Evolutionary conservation across 2,113 vertebrate species (phyloP).

Genomic region (Colius striatus): DNA sequence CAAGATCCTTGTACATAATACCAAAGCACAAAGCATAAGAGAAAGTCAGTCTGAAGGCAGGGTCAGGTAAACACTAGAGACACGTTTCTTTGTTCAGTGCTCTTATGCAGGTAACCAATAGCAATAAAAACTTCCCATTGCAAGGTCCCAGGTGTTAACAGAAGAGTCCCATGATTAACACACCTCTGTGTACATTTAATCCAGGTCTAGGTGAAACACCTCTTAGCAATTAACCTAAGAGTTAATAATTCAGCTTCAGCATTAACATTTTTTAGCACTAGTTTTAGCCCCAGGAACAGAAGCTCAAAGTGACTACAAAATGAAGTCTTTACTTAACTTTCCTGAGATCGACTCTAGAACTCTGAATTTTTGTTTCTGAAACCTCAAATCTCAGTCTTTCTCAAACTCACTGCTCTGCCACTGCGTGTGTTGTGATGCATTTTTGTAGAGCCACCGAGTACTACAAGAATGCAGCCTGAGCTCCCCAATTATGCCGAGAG

Average conservation of each 20-base stretch:
- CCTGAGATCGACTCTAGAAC: background rate
- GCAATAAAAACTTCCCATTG: background rate
- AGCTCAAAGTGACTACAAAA: background rate
- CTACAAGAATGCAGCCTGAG: background rate
- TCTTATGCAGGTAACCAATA: background rate
- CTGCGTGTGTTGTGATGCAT: rapidly evolving
- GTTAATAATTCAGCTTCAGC: background rate
- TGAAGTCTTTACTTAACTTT: background rate
- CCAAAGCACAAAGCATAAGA: background rate
- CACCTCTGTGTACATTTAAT: background rate
- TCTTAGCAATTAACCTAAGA: background rate
- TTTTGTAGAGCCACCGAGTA: background rate
- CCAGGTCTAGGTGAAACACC: background rate
- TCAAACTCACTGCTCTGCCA: background rate
- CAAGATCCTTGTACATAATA: background rate
- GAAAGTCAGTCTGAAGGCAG: background rate
- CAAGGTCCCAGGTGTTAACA: background rate
- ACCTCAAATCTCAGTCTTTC: background rate
- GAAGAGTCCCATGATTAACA: background rate
- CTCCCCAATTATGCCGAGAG: background rate
- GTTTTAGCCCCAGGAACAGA: background rate
- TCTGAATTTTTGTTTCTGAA: background rate
- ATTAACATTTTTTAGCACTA: background rate
- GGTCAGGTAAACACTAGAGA: background rate
- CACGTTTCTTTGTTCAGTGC: background rate